Base-by-base conservation (phyloP, 2,113 vertebrate genomes). In the Siniperca chuatsi region DNA sequence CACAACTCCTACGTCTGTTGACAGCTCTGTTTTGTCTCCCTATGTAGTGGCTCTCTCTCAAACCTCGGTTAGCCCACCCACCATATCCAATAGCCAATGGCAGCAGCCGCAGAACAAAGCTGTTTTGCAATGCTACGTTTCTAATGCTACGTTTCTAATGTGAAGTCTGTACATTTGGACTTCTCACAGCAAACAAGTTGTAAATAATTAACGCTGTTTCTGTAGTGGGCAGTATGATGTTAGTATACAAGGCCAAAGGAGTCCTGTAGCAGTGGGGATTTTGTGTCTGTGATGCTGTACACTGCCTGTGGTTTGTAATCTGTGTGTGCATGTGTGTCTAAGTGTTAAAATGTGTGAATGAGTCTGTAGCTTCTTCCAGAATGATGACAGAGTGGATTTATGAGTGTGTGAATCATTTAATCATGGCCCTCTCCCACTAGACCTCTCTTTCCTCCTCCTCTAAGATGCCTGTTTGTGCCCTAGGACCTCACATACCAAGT, bases 361-460 rank as follows among this genome's bases (percentile, higher is more conserved):
- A 58, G 69, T 85, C 23, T 75, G 78, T 82, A 37, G 62, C 74
- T 23, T 83, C 69, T 58, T 71, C 70, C 52, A 54, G 76, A 76
- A 72, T 13, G 23, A 76, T 80, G 83, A 79, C 76, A 44, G 48
- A 62, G 61, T 83, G 52, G 75, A 83, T 84, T 84, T 70, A 71
- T 65, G 87, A 70, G 78, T 46, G 40, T 79, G 69, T 52, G 87
- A 85, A 82, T 78, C 64, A 79, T 87, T 87, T 84, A 66, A 78
- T 87, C 66, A 79, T 55, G 65, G 29, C 66, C 61, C 52, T 83
- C 6, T 81, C 78, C 86, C 65, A 42, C 55, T 75, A 74, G 58
- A 75, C 65, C 18, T 40, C 44, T 58, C 48, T 37, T 73, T 33
- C 48, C 57, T 64, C 78, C 84, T 64, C 73, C 54, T 64, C 73